Base-by-base conservation (phyloP, 2,113 vertebrate genomes). In the Terrapene triunguis region DNA sequence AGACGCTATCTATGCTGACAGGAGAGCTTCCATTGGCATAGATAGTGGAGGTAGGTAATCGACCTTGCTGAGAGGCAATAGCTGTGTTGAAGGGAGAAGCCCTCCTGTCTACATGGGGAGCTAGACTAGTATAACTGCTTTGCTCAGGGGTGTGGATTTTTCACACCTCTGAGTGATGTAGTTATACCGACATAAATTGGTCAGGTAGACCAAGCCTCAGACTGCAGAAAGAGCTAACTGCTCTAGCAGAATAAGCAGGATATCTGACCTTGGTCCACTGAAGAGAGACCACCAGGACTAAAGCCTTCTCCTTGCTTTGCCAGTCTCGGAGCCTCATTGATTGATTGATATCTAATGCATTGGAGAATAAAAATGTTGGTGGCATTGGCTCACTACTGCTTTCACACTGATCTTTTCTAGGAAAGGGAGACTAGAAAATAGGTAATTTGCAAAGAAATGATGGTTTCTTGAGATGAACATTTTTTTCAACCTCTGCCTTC, bases 381-480 rank as follows among this genome's bases (percentile, higher is more conserved):
- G 24, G 2, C 11, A 13, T 5, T 1, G 17, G 16, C n/a, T 35
- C n/a, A 1, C 50, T 27, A 8, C 1, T 1, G 0, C 47, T 48
- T 25, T 47, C 4, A 16, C 2, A 1, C 19, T 1, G 47, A 11
- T 47, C 47, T 29, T 69, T 54, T 24, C 27, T 47, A 47, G n/a
- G 21, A 74, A 74, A 74, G 69, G 10, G 8, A n/a, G 21, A 42
- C 69, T 42, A 10, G 69, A 42, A 38, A 74, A 74, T 10, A 74
- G 0, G 2, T 12, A 4, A 17, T 6, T 79, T 51, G 29, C 5
- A 4, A 29, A 2, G 54, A 22, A 6, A 1, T 4, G 69, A 74
- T 42, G 19, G 32, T 35, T 91, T 9, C 42, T 82, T 12, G 35
- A 47, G 65, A 7, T 21, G 5, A 19, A 2, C 10, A 5, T 57